These are phyloP conservation scores for Melipona quadrifasciata DNA, from an alignment of 1,140 invertebrate genomes.

Conservation along the genomic window DNA sequence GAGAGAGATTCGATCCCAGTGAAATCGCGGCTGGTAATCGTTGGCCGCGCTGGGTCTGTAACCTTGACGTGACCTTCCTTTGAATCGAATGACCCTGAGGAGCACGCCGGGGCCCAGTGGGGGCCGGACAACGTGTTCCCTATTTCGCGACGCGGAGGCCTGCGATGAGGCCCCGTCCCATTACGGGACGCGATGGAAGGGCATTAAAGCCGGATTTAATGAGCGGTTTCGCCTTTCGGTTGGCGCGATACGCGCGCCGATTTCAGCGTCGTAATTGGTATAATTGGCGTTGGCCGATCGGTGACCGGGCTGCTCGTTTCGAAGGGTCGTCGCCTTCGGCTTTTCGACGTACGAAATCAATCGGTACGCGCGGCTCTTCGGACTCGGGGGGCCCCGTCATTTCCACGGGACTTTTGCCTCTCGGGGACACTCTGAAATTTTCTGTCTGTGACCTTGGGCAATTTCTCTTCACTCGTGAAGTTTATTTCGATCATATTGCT, in stretches of 20 bases:
- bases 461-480: no score
- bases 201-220: constrained; percentile 65
- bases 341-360: constrained; percentile 9
- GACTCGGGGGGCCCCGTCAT: neutral
- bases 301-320: neutral
- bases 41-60: constrained; percentile 38
- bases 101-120: constrained; percentile 27
- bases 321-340: neutral
- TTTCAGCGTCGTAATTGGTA: constrained; percentile 68
- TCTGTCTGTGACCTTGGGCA: no score
- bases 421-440: neutral
- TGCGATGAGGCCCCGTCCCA: constrained; percentile 27
- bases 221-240: constrained; percentile 66
- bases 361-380: neutral
- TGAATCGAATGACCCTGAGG: constrained; percentile 65
- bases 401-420: neutral
- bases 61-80: constrained; percentile 68
- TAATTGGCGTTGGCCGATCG: constrained; percentile 50
- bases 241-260: constrained; percentile 66
- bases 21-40: constrained; percentile 57
- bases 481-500: no score
- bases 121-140: constrained; percentile 39
- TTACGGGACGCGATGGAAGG: constrained; percentile 45
- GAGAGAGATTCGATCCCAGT: constrained; percentile 12
- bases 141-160: constrained; percentile 28